Percentiles rank a stretch among this genome's conserved stretches.
Conservation (phyloP, 2,888 invertebrate genomes). For the Troides helena region DNA sequence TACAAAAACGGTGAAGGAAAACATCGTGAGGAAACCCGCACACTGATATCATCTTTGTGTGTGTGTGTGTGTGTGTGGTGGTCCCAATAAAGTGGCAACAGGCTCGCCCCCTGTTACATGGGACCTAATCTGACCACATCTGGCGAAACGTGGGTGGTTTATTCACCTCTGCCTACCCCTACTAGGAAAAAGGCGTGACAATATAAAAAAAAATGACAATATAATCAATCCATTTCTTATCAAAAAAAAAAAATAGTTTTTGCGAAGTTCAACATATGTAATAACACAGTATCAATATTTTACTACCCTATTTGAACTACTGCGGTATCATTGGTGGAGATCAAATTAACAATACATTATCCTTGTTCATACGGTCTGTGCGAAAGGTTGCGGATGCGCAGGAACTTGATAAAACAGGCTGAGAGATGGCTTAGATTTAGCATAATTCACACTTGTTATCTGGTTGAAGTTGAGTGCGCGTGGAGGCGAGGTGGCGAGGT, state of each 20-base stretch:
- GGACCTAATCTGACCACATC: too few species aligned
- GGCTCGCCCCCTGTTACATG: too few species aligned
- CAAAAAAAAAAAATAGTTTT: background rate
- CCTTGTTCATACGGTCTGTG: conserved; percentile 45
- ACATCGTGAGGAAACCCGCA: too few species aligned
- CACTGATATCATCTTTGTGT: too few species aligned
- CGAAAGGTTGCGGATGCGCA: conserved; percentile 62
- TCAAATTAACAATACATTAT: background rate
- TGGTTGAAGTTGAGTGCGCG: conserved; percentile 59
- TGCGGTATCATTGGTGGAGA: background rate
- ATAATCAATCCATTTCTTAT: too few species aligned
- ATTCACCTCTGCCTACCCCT: too few species aligned
- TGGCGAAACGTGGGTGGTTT: too few species aligned
- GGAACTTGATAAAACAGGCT: conserved; percentile 65
- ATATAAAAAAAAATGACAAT: too few species aligned
- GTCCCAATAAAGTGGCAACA: too few species aligned
- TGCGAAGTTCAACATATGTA: background rate
- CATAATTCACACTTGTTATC: conserved; percentile 76
- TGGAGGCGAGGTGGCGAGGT: conserved; percentile 47
- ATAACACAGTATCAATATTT: background rate
- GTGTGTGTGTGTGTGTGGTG: too few species aligned
- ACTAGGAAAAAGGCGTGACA: too few species aligned
- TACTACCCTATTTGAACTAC: background rate
- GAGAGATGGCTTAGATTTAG: conserved; percentile 67
- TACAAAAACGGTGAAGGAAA: too few species aligned